phyloP scores from a whole-genome alignment of 2,888 invertebrate genomes.

The Hypselothyrea guttata region DNA sequence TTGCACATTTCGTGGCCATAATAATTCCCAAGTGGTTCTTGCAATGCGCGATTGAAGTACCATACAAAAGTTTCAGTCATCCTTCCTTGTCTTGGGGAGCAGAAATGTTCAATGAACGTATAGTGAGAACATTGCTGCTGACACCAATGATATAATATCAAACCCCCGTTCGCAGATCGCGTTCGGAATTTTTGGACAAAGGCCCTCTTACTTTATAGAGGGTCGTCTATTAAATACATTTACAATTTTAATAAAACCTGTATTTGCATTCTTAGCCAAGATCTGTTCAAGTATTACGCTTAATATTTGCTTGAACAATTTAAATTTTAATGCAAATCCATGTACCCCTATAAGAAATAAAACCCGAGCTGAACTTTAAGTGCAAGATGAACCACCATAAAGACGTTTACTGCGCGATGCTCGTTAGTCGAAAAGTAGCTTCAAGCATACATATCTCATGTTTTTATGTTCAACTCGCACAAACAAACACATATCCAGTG shows the following conservation, averaged over 20 bases:
- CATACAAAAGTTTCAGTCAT: conserved; percentile 34
- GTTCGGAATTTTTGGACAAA: conserved; percentile 91
- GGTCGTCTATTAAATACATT: conserved; percentile 63
- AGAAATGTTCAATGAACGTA: conserved; percentile 92
- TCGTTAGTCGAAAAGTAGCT: conserved; percentile 70
- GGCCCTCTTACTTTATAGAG: conserved; percentile 87
- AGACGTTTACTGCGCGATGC: conserved; percentile 62
- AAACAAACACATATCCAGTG: conserved; percentile 2
- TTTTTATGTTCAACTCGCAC: conserved; percentile 37
- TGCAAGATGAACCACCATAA: conserved; percentile 57
- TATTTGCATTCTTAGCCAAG: too few species aligned
- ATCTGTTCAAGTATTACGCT: too few species aligned
- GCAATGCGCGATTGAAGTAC: conserved; percentile 15
- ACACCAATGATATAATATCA: conserved; percentile 84
- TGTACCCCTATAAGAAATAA: not conserved
- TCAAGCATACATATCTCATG: conserved; percentile 49
- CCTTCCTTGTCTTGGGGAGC: conserved; percentile 93
- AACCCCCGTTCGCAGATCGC: conserved; percentile 76
- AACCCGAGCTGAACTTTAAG: conserved; percentile 7
- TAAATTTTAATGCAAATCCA: not conserved
- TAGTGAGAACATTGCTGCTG: conserved; percentile 94
- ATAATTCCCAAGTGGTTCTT: conserved; percentile 66
- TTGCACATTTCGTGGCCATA: conserved; percentile 13
- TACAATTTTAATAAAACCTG: too few species aligned
- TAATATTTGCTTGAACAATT: conserved; percentile 3